These are phyloP conservation scores for Rutpela maculata DNA, from an alignment of 2,888 invertebrate genomes.

Conservation along the genomic window DNA sequence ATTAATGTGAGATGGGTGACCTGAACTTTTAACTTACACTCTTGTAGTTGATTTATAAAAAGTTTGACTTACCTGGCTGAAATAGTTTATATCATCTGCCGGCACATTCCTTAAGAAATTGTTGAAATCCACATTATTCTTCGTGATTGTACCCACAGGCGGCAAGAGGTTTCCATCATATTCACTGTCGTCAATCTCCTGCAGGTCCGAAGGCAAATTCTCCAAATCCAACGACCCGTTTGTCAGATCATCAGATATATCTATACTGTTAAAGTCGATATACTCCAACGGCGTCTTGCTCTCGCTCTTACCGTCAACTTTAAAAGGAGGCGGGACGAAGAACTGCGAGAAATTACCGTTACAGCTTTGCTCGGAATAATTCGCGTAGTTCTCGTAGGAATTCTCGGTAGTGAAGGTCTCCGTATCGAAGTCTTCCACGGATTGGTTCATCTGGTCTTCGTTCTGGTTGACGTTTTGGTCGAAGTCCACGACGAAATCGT, in stretches of 20 bases:
- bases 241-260: slow-evolving; percentile 65
- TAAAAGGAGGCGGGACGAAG: slow-evolving; percentile 61
- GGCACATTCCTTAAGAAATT: slow-evolving; percentile 66
- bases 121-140: slow-evolving; percentile 68
- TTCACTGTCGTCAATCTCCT: slow-evolving; percentile 53
- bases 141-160: slow-evolving; percentile 65
- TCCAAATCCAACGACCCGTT: slow-evolving; percentile 65
- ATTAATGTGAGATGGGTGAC: too few species aligned
- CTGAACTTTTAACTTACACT: too few species aligned
- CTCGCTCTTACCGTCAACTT: slow-evolving; percentile 23
- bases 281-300: slow-evolving; percentile 48
- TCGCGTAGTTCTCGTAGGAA: slow-evolving; percentile 46
- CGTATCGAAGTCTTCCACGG: slow-evolving; percentile 55
- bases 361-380: slow-evolving; percentile 18
- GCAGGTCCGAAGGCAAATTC: slow-evolving; percentile 60
- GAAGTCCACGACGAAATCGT: slow-evolving; percentile 68
- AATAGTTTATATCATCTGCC: slow-evolving; percentile 58
- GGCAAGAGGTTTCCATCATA: slow-evolving; percentile 56
- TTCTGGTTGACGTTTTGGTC: slow-evolving; percentile 61
- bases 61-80: slow-evolving; percentile 51
- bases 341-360: slow-evolving; percentile 59
- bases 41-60: too few species aligned
- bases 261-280: slow-evolving; percentile 64
- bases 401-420: slow-evolving; percentile 60
- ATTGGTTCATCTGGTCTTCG: slow-evolving; percentile 33